A percentile compares a stretch with the other conserved stretches of the same genome.
Conservation (phyloP, 2,797 vertebrate species). For the Bryconaethiops microstoma region DNA sequence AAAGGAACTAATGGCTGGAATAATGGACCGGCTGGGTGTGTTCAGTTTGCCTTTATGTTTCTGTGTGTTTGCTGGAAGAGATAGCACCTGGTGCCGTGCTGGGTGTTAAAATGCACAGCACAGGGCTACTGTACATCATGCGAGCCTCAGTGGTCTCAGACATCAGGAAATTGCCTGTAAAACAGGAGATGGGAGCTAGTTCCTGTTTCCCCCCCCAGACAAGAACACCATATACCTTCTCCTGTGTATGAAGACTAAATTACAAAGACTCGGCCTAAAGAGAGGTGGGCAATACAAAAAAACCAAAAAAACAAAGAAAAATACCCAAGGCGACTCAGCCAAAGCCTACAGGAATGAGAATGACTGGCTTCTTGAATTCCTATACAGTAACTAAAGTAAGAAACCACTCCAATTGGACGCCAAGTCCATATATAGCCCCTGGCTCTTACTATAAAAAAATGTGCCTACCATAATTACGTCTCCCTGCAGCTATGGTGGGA, state of each 20-base stretch:
- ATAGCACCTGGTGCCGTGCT: constrained; percentile 5
- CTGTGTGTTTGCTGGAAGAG: constrained; percentile 22
- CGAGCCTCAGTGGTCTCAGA: background rate
- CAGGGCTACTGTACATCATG: background rate
- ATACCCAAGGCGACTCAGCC: too few species aligned
- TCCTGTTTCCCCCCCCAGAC: constrained; percentile 10
- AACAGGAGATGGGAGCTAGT: constrained; percentile 15
- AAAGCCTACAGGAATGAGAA: background rate
- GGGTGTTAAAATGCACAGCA: background rate
- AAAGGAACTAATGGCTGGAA: constrained; percentile 29
- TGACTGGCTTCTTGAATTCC: background rate
- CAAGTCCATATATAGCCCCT: constrained; percentile 14
- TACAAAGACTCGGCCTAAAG: background rate
- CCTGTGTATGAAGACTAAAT: background rate
- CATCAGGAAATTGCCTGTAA: constrained; percentile 31
- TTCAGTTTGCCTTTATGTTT: constrained; percentile 38
- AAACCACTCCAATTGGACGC: constrained; percentile 18
- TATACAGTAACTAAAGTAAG: background rate
- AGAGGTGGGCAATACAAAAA: background rate
- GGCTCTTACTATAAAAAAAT: constrained; percentile 1
- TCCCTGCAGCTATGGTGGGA: background rate
- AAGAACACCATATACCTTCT: constrained; percentile 1
- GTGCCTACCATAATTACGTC: constrained; percentile 28
- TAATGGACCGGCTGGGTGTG: constrained; percentile 33
- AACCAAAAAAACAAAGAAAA: background rate